phyloP scores from a whole-genome alignment of 2,797 vertebrate genomes.

The Sardinella longiceps region DNA sequence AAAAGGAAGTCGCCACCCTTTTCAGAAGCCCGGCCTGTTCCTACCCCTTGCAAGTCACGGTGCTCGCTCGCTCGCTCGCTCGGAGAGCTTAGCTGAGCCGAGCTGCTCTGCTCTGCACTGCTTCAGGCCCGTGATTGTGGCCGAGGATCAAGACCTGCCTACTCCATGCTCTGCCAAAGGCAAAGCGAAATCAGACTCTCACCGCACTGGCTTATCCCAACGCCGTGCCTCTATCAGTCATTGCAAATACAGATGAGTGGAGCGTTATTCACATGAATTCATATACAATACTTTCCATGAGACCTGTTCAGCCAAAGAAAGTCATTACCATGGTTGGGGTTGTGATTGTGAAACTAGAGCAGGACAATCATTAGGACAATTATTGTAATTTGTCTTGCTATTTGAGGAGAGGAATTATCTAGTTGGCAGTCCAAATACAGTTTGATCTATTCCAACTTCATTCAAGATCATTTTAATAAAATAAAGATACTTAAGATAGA shows the following conservation, averaged over 20 bases:
- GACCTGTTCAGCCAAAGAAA: too few relatives aligned
- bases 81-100: not conserved
- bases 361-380: not conserved
- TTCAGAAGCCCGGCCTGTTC: constrained; percentile 85
- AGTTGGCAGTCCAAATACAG: not conserved
- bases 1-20: constrained; percentile 97
- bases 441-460: not conserved
- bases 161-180: constrained; percentile 34
- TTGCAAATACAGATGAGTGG: not conserved
- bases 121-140: not conserved
- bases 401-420: not conserved
- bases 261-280: not conserved
- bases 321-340: too few relatives aligned
- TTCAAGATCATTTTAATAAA: not conserved
- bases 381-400: not conserved
- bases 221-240: not conserved
- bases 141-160: constrained; percentile 15
- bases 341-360: not conserved
- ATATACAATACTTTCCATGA: not conserved
- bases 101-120: too few relatives aligned
- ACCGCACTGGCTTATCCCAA: not conserved
- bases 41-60: constrained; percentile 83
- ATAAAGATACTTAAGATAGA: too few relatives aligned
- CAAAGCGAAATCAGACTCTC: not conserved
- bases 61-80: constrained; percentile 73